phyloP scores from a whole-genome alignment of 1,140 invertebrate genomes.

The Drosophila rufa region DNA sequence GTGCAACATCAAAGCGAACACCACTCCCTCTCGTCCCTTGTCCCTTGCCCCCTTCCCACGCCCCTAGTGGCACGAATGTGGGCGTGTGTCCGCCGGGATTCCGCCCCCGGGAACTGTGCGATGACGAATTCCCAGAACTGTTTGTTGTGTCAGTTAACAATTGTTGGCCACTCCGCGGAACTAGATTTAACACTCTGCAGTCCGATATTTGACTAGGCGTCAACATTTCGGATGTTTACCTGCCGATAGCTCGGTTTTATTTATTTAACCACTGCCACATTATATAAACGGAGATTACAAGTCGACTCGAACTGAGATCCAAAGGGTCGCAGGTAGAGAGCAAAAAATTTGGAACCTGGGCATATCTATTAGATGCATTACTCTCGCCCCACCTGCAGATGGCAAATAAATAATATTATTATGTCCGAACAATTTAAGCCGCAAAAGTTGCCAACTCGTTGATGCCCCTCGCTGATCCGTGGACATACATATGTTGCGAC shows the following conservation, averaged over 20 bases:
- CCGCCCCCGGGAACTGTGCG: constrained; percentile 28
- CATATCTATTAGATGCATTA: too few relatives aligned
- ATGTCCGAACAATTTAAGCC: constrained; percentile 59
- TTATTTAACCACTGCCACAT: constrained; percentile 2
- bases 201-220: constrained; percentile 38
- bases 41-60: background rate
- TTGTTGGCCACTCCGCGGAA: constrained; percentile 44
- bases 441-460: constrained; percentile 30
- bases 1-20: constrained; percentile 61
- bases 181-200: constrained; percentile 18
- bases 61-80: constrained; percentile 8
- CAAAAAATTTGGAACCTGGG: background rate
- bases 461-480: constrained; percentile 19
- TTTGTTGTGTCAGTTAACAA: constrained; percentile 53
- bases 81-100: constrained; percentile 23
- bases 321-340: background rate
- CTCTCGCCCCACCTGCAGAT: constrained; percentile 20
- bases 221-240: constrained; percentile 43
- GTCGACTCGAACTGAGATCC: too few relatives aligned
- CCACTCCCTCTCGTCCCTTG: background rate
- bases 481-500: constrained; percentile 69
- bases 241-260: background rate
- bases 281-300: background rate
- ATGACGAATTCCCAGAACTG: constrained; percentile 52
- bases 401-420: constrained; percentile 44